Evolutionary conservation across 1,140 invertebrate species (phyloP).

Genomic region (Cotesia vestalis): DNA sequence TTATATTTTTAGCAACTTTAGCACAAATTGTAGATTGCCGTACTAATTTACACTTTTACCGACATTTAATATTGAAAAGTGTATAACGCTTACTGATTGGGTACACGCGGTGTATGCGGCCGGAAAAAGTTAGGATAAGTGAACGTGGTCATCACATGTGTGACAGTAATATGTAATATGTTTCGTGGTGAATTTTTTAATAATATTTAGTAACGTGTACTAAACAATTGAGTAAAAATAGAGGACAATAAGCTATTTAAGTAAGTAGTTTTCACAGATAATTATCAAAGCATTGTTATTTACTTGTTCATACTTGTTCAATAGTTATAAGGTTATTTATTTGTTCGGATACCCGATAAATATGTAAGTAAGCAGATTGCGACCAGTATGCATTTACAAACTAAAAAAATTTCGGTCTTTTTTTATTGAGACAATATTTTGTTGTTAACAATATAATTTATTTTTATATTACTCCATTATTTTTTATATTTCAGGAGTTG

Average conservation of each 20-base stretch:
- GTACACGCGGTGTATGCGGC: conserved; percentile 26
- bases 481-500: neutral
- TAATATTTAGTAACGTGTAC: neutral
- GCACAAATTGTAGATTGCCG: too few relatives aligned
- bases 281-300: neutral
- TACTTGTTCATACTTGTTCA: neutral
- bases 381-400: neutral
- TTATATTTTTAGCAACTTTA: too few relatives aligned
- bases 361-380: conserved; percentile 15
- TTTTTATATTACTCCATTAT: neutral
- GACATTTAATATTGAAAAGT: too few relatives aligned
- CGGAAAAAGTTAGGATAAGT: conserved; percentile 19
- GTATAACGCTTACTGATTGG: neutral
- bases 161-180: conserved; percentile 19
- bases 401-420: neutral
- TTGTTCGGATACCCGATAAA: conserved; percentile 3
- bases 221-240: neutral
- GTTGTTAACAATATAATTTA: too few relatives aligned
- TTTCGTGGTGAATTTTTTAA: neutral
- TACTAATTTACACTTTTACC: too few relatives aligned
- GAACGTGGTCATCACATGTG: conserved; percentile 35
- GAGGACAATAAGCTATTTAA: neutral
- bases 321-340: conserved; percentile 28
- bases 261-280: neutral
- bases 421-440: neutral